A percentile compares a stretch with the other conserved stretches of the same genome.
Evolutionary conservation across 1,140 invertebrate species (phyloP).

Genomic region (Drosophila pseudoobscura): DNA sequence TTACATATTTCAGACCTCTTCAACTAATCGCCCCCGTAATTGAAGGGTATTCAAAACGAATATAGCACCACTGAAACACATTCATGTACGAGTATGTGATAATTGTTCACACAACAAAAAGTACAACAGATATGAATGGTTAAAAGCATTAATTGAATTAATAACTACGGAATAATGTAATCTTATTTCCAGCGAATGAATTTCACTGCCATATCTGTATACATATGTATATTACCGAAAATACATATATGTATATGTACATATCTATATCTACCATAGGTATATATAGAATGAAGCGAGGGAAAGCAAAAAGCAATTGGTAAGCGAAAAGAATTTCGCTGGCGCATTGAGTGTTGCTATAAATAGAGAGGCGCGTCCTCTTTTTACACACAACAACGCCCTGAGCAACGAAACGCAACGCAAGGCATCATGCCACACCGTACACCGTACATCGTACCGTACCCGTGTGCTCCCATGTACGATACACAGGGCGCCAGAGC

Average conservation of each 20-base stretch:
- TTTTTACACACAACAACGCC: conserved; percentile 70
- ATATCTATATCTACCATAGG: conserved; percentile 13
- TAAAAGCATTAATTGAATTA: conserved; percentile 42
- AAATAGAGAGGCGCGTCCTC: conserved; percentile 68
- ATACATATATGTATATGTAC: conserved; percentile 12
- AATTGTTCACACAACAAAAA: too few relatives aligned
- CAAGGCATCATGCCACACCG: conserved; percentile 12
- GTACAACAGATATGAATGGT: background rate
- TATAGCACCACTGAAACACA: too few relatives aligned
- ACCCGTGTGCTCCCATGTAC: background rate
- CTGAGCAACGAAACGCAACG: conserved; percentile 18
- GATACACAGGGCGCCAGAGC: background rate
- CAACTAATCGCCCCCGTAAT: too few relatives aligned
- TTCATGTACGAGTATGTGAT: too few relatives aligned
- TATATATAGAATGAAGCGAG: conserved; percentile 53
- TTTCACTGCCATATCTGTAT: conserved; percentile 13
- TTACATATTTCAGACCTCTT: too few relatives aligned
- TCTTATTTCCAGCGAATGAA: conserved; percentile 33
- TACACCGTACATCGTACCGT: conserved; percentile 10
- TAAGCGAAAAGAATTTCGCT: conserved; percentile 54
- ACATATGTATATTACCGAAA: conserved; percentile 15
- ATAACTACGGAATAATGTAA: conserved; percentile 41
- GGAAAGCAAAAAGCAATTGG: conserved; percentile 58
- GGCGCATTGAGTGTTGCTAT: conserved; percentile 64
- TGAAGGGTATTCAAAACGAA: too few relatives aligned